Percentiles rank a stretch among this genome's conserved stretches.
These are phyloP conservation scores for Catharus fuscescens DNA, from an alignment of 2,113 vertebrate genomes.

Conservation along the genomic window DNA sequence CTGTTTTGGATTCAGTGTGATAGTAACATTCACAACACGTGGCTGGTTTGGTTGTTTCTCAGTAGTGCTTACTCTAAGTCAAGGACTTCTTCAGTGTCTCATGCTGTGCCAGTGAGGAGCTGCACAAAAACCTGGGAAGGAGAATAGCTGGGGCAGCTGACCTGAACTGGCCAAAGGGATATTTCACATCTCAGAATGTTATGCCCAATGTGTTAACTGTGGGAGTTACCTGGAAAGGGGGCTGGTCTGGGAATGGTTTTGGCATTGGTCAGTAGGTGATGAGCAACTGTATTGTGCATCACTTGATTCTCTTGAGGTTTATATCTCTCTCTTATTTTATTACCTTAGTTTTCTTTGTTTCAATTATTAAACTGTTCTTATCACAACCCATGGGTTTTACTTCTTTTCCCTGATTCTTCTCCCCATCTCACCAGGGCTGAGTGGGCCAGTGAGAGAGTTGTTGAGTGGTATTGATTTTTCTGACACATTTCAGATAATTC, in stretches of 20 bases:
- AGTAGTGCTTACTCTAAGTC: neutral
- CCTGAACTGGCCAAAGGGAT: neutral
- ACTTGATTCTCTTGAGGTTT: neutral
- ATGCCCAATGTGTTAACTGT: neutral
- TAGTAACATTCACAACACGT: no score
- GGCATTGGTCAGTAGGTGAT: neutral
- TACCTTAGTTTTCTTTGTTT: neutral
- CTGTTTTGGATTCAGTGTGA: neutral
- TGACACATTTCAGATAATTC: neutral
- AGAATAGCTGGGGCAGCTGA: neutral
- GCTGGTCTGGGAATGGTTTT: neutral
- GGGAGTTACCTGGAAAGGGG: neutral
- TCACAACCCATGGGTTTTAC: neutral
- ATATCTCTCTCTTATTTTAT: neutral
- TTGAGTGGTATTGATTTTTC: neutral
- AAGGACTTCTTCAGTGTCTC: neutral
- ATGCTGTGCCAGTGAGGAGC: neutral
- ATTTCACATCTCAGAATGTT: neutral
- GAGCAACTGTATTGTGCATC: neutral
- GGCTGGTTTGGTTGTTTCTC: neutral
- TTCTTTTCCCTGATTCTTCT: neutral
- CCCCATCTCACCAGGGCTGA: neutral
- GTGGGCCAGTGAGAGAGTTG: neutral
- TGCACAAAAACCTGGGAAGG: neutral
- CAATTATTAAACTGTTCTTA: neutral